A percentile compares a stretch with the other conserved stretches of the same genome.
Evolutionary conservation across 2,113 vertebrate species (phyloP).

Genomic region (Arizona elegans): DNA sequence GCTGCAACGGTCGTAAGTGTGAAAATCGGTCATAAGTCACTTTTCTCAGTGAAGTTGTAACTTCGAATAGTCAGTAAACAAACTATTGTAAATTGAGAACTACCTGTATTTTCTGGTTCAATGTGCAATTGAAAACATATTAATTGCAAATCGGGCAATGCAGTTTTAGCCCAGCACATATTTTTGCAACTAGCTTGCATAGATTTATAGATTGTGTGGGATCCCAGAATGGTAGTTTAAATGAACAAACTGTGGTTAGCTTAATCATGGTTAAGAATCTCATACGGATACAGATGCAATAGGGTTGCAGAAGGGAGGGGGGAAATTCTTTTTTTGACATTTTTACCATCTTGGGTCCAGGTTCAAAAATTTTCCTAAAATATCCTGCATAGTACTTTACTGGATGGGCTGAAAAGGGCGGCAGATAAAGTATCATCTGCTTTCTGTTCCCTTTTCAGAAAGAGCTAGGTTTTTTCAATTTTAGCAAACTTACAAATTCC

Average conservation of each 20-base stretch:
- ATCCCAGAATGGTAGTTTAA: background rate
- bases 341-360: background rate
- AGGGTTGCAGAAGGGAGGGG: background rate
- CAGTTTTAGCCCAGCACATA: background rate
- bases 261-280: background rate
- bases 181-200: background rate
- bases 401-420: background rate
- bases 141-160: background rate
- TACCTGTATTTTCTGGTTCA: background rate
- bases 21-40: background rate
- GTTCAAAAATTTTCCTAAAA: background rate
- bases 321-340: background rate
- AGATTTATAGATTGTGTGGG: background rate
- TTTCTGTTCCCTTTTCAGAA: background rate
- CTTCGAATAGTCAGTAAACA: too few species aligned
- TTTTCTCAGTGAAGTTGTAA: background rate
- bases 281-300: background rate
- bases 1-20: background rate
- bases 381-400: background rate
- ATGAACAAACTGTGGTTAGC: background rate
- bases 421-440: background rate
- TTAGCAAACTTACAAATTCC: background rate
- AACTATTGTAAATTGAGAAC: too few species aligned
- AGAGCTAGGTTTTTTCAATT: background rate
- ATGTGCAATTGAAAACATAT: background rate